Conservation (phyloP, 64 coral and sea anemone species). For the Montipora cactus region DNA sequence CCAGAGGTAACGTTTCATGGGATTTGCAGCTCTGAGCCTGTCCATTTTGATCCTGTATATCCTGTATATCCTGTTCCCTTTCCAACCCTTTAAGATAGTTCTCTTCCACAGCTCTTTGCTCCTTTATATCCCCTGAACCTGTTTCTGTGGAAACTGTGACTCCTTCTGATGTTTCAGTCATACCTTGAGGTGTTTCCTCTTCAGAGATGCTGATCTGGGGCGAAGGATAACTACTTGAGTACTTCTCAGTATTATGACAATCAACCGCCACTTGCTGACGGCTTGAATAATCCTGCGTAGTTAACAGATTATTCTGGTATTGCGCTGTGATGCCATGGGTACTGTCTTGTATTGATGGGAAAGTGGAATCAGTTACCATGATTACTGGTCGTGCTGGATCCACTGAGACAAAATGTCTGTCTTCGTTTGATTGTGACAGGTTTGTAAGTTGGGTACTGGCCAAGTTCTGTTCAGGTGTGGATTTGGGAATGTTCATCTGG, state of each 20-base stretch:
- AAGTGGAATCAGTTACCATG: constrained; percentile 28
- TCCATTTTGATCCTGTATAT: background rate
- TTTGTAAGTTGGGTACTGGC: background rate
- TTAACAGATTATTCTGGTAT: background rate
- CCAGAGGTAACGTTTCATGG: background rate
- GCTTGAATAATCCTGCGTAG: background rate
- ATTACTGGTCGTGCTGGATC: constrained; percentile 9
- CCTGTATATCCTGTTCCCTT: background rate
- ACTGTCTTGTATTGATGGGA: constrained; percentile 11
- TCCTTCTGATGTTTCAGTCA: background rate
- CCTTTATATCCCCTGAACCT: background rate
- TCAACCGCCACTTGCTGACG: background rate
- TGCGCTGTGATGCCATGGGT: background rate
- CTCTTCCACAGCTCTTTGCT: background rate
- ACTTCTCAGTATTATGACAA: background rate
- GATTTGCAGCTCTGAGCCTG: background rate
- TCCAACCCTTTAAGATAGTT: background rate
- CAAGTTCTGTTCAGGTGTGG: background rate
- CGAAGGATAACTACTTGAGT: background rate
- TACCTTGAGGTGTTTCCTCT: background rate
- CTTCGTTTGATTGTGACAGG: background rate
- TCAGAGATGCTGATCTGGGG: background rate
- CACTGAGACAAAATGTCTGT: constrained; percentile 12
- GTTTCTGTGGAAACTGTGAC: background rate
- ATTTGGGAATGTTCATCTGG: background rate